Evolutionary conservation across 2,113 vertebrate species (phyloP).

Genomic region (Coregonus clupeaformis): DNA sequence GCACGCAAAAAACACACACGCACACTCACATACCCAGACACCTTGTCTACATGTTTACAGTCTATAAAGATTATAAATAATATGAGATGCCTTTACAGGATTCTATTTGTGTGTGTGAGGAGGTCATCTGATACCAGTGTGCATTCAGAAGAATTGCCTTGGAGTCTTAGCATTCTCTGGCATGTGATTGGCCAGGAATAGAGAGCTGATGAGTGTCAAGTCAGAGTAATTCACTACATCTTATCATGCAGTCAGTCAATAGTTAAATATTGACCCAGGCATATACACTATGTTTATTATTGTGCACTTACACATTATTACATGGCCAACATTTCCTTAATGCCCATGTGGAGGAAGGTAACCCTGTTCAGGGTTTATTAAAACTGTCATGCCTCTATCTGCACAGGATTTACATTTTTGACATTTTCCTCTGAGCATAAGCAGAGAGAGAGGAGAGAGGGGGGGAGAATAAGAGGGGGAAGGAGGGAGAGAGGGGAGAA

Average conservation of each 20-base stretch:
- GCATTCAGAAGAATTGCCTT: background rate
- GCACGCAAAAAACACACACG: background rate
- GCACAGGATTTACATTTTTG: background rate
- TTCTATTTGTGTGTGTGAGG: conserved; percentile 12
- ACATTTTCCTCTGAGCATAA: background rate
- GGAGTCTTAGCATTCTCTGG: background rate
- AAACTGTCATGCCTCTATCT: background rate
- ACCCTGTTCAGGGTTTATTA: background rate
- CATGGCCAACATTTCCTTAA: conserved; percentile 2
- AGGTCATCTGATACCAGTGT: background rate
- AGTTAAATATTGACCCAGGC: conserved; percentile 18
- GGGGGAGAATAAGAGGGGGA: background rate
- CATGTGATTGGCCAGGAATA: background rate
- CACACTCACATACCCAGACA: conserved; percentile 27
- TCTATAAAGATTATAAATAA: conserved; percentile 47
- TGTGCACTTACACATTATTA: conserved; percentile 51
- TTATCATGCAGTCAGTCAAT: conserved; percentile 34
- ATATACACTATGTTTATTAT: conserved; percentile 54
- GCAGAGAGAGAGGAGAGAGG: background rate
- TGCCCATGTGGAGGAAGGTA: background rate
- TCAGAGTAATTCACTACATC: conserved; percentile 26
- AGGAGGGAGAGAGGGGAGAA: background rate
- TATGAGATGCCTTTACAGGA: conserved; percentile 9
- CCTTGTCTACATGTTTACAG: conserved; percentile 43
- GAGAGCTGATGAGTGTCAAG: conserved; percentile 9